Evolutionary conservation across 2,888 invertebrate genomes (phyloP), one percentile per base, ranked within the genome.

Genomic region (Diachrysia chrysitis): DNA sequence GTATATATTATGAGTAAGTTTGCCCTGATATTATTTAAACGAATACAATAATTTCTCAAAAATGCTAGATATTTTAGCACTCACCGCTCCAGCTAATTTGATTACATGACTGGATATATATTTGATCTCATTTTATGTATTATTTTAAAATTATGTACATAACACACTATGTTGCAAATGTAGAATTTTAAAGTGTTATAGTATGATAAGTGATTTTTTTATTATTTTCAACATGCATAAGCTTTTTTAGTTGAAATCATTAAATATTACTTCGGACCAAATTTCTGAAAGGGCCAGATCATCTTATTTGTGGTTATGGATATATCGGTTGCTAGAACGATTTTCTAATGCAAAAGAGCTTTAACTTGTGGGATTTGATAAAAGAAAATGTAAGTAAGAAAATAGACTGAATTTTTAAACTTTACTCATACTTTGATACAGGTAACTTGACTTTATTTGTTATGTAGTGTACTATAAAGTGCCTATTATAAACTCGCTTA

Each of bases 71-170:
- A 84, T 84, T 83, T 78, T 87, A 85, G 86, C 86, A 87, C 85
- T 86, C 83, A 84, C 85, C 82, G 78, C 85, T 85, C 82, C 83
- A 85, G 85, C 83, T 86, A 84, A 83, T 85, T 87, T 87, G 83
- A 85, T 81, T 75, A 87, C 85, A 86, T 85, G 88, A 90, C 89
- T 91, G 90, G 88, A 88, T 90, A 90, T 90, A 87, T 87, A 85
- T 89, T 90, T 93, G 94, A 94, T 94, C 94, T 94, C 94, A 94
- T 90, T 89, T 86, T 88, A 89, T 91, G 89, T 93, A 92, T 92
- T 92, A 89, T 90, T 89, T 85, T 86, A 90, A 89, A 82, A 74
- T 85, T 85, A 80, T 90, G 88, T 91, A 89, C 84, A 91, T 90
- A 92, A 89, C 86, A 89, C 86, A 85, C 83, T 81, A 79, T 79